Evolutionary conservation across 2,888 invertebrate species (phyloP).

Genomic region (Agrochola lota): DNA sequence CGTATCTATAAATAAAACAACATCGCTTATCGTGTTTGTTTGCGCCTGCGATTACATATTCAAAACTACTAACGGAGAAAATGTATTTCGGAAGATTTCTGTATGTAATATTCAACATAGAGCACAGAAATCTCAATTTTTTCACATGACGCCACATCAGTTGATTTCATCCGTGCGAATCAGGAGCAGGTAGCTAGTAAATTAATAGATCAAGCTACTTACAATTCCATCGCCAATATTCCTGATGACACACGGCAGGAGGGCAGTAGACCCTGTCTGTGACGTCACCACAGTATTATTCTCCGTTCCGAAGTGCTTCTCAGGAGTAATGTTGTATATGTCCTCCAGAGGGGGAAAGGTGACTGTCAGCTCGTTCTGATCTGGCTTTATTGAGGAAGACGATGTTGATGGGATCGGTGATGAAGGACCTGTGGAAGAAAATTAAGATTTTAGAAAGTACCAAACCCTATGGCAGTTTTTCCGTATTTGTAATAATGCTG

Average conservation of each 20-base stretch:
- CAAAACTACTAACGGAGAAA: too few species aligned
- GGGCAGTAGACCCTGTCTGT: constrained; percentile 95
- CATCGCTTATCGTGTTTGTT: not conserved
- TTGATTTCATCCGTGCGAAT: too few species aligned
- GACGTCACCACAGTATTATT: constrained; percentile 95
- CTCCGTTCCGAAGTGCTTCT: constrained; percentile 95
- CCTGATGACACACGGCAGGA: constrained; percentile 95
- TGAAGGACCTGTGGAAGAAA: constrained; percentile 74
- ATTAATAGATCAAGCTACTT: constrained; percentile 83
- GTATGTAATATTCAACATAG: not conserved
- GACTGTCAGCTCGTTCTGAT: constrained; percentile 86
- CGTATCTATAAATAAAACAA: too few species aligned
- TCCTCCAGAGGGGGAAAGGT: constrained; percentile 87
- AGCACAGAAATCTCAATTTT: too few species aligned
- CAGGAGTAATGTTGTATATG: constrained; percentile 88
- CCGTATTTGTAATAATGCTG: not conserved
- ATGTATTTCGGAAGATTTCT: not conserved
- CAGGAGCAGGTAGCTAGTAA: not conserved
- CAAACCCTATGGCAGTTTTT: not conserved
- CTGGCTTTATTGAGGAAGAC: constrained; percentile 77
- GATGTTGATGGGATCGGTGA: constrained; percentile 64
- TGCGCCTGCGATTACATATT: not conserved
- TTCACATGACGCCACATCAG: too few species aligned
- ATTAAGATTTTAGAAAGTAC: not conserved
- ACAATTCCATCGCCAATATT: constrained; percentile 97